Base-by-base conservation (phyloP, 1,140 invertebrate species). In the Dendroctonus ponderosae region DNA sequence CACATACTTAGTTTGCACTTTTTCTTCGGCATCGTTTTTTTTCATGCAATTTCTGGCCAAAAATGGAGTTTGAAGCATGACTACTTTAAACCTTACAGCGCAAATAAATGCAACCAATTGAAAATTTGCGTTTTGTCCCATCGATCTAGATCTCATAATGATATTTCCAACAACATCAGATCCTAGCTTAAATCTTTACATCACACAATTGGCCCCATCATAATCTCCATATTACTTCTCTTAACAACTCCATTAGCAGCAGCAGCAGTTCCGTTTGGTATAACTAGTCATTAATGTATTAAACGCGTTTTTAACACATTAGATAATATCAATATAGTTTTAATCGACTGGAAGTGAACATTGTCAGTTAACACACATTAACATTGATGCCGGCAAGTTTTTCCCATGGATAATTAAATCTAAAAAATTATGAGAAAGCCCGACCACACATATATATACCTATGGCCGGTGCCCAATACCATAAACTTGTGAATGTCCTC, bases 311-410 rank as follows among this genome's bases (percentile, higher is more conserved):
- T 62, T 62, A 62, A 62, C 59, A 49, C 59, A 26, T 52, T 62
- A 62, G 59, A 62, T 62, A 62, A 52, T 41, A 62, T 62, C 59
- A 52, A 62, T 62, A 62, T 42, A 62, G 59, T 62, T 52, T 62
- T 62, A 62, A 62, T 62, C 59, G 59, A 52, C 7, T 62, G 59
- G 59, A 62, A 62, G 59, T 62, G 59, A 62, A 62, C 59, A 62
- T 42, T 62, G 59, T 52, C 59, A 62, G 59, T 6, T 50, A 62
- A 62, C 59, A 59, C 6, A 49, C 44, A 59, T 59, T 59, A 59
- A 59, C 57, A 42, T 41, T 39, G 39, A 39, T 62, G 50, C 5
- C 26, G 38, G 37, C 58, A 8, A 50, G 58, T 60, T 51, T 59
- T 62, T 62, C 59, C 59, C 59, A 62, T 62, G 59, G 59, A 51